These are phyloP conservation scores for Zaprionus tsacasi DNA, from an alignment of 1,140 invertebrate genomes.

Conservation along the genomic window DNA sequence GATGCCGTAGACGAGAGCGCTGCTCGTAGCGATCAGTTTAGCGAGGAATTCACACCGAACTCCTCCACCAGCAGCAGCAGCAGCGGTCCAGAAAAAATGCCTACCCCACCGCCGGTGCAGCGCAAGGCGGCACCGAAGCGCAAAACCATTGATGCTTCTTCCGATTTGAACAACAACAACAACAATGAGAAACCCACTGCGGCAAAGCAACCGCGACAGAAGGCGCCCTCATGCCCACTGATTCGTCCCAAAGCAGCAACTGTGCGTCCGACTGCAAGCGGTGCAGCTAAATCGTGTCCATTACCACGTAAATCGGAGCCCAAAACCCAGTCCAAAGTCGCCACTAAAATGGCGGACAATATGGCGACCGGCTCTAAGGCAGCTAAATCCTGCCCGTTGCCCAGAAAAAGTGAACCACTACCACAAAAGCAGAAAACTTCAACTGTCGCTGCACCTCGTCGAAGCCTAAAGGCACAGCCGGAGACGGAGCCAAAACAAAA, in stretches of 20 bases:
- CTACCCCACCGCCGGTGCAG: neutral
- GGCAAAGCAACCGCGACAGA: constrained; percentile 21
- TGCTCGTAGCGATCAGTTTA: constrained; percentile 17
- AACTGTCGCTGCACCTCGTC: neutral
- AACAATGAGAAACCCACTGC: neutral
- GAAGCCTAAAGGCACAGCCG: neutral
- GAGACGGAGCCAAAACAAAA: neutral
- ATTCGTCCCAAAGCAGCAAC: neutral
- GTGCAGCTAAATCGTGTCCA: constrained; percentile 31
- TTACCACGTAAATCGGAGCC: neutral
- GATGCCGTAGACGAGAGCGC: neutral
- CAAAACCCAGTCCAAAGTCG: neutral
- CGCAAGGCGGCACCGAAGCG: constrained; percentile 12
- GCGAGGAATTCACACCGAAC: constrained; percentile 29
- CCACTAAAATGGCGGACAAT: constrained; percentile 7
- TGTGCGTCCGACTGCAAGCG: too few species aligned
- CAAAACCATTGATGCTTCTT: neutral
- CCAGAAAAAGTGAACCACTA: neutral
- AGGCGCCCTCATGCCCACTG: constrained; percentile 23
- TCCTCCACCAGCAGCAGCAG: neutral
- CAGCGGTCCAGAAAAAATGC: neutral
- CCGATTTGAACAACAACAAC: constrained; percentile 20
- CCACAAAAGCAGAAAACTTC: neutral
- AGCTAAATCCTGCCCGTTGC: constrained; percentile 1
- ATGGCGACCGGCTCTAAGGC: neutral